Percentiles rank a stretch among this genome's conserved stretches.
These are phyloP conservation scores for Agrochola lychnidis DNA, from an alignment of 2,888 invertebrate species.

Conservation along the genomic window DNA sequence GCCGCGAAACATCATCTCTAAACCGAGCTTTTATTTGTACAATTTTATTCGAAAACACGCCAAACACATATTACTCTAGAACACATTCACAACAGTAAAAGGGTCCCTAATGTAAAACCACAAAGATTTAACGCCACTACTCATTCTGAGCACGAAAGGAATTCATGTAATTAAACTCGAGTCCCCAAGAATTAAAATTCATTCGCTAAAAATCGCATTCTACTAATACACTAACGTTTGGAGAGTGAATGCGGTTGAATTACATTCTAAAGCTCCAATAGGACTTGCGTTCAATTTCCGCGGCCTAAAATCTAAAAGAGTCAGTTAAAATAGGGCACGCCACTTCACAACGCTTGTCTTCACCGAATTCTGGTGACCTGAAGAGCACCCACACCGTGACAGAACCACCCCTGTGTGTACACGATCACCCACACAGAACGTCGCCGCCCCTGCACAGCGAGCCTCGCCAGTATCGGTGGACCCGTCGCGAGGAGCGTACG, in stretches of 20 bases:
- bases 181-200: conserved; percentile 59
- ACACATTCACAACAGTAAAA: conserved; percentile 52
- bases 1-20: conserved; percentile 18
- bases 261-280: conserved; percentile 23
- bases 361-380: conserved; percentile 88
- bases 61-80: conserved; percentile 43
- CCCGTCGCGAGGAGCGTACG: conserved; percentile 69
- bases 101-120: conserved; percentile 58
- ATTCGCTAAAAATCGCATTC: conserved; percentile 57
- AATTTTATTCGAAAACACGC: conserved; percentile 41
- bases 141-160: conserved; percentile 59
- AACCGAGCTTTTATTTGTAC: conserved; percentile 36
- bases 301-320: conserved; percentile 63
- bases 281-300: conserved; percentile 57
- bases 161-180: conserved; percentile 66
- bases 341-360: conserved; percentile 80
- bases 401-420: conserved; percentile 72
- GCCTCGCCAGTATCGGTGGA: conserved; percentile 75
- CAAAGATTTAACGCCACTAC: conserved; percentile 64
- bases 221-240: conserved; percentile 53
- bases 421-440: conserved; percentile 65
- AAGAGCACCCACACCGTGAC: conserved; percentile 80
- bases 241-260: conserved; percentile 17
- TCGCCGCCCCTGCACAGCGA: conserved; percentile 69
- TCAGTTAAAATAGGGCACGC: conserved; percentile 81